Conservation (phyloP, 2,113 vertebrate species). For the Megaceryle torquata region DNA sequence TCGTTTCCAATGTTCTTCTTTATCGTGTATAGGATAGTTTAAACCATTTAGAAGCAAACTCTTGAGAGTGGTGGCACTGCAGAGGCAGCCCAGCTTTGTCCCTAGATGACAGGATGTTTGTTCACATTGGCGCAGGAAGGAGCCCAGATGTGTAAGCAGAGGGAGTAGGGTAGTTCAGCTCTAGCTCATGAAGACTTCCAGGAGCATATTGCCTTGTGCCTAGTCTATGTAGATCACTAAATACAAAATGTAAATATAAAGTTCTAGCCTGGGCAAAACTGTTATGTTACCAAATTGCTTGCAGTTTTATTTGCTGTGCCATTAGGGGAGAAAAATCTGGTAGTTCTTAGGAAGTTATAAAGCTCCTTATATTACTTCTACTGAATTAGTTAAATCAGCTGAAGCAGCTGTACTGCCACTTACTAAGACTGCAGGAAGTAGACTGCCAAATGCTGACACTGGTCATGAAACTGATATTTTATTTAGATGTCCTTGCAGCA, state of each 20-base stretch:
- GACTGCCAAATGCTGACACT: slow-evolving; percentile 60
- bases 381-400: neutral
- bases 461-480: slow-evolving; percentile 67
- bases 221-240: neutral
- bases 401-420: neutral
- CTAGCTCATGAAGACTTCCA: neutral
- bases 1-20: neutral
- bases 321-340: neutral
- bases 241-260: neutral
- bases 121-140: neutral
- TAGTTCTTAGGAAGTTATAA: neutral
- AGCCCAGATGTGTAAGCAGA: neutral
- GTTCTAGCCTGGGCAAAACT: neutral
- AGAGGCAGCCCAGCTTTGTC: neutral
- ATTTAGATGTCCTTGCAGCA: slow-evolving; percentile 72
- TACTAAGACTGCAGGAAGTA: neutral
- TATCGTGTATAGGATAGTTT: fast-evolving
- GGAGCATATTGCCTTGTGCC: neutral
- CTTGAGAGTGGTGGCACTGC: fast-evolving
- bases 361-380: neutral
- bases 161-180: neutral
- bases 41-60: neutral
- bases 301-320: neutral
- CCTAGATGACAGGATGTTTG: fast-evolving
- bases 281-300: neutral